phyloP scores from a whole-genome alignment of 1,140 invertebrate species.

The Cydia strobilella region DNA sequence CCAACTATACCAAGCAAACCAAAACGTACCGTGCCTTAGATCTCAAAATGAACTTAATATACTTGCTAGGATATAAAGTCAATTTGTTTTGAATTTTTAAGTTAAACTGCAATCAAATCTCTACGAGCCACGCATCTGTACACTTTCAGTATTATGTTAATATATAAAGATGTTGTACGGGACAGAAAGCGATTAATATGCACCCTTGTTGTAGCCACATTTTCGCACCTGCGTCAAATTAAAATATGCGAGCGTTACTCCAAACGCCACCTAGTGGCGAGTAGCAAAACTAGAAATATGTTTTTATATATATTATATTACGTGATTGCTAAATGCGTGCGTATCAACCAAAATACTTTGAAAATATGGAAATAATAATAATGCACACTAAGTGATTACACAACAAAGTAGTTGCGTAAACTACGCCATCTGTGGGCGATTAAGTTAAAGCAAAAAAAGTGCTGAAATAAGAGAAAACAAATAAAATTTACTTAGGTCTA shows the following conservation, averaged over 20 bases:
- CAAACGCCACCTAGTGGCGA: conserved; percentile 46
- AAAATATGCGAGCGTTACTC: conserved; percentile 42
- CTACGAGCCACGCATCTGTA: background rate
- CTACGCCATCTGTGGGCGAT: too few species aligned
- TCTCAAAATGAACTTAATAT: too few species aligned
- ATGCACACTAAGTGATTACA: too few species aligned
- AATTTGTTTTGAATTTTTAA: too few species aligned
- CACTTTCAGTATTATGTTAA: background rate
- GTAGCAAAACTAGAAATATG: conserved; percentile 39
- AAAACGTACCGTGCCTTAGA: too few species aligned
- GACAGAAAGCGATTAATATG: conserved; percentile 17
- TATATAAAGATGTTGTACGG: background rate
- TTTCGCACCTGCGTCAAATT: conserved; percentile 48
- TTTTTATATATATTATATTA: background rate
- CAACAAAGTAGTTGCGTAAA: too few species aligned
- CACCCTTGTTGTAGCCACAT: conserved; percentile 19
- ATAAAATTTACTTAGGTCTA: too few species aligned
- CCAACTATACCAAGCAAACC: too few species aligned
- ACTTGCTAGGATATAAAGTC: too few species aligned
- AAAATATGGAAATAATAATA: too few species aligned
- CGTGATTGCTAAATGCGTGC: background rate
- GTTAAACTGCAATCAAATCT: background rate
- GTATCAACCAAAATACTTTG: background rate
- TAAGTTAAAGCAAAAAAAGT: too few species aligned
- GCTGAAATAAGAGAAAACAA: too few species aligned